Percentiles rank a stretch among this genome's conserved stretches.
These are phyloP conservation scores for Morbakka virulenta DNA, from an alignment of 30 jellyfish, hydroid and myxozoan genomes.

Conservation along the genomic window DNA sequence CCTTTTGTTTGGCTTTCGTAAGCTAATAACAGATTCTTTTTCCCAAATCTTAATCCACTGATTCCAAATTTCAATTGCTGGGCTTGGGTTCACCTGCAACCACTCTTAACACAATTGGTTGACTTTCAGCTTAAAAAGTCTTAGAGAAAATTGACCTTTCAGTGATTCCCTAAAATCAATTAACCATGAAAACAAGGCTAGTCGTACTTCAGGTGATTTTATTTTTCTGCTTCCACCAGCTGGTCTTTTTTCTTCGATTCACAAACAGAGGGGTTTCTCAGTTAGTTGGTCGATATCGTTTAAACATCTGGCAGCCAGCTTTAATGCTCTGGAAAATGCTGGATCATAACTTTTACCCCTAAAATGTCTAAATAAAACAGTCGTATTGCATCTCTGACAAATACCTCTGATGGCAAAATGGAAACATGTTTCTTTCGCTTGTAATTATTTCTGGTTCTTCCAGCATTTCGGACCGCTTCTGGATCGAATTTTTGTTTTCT, in stretches of 20 bases:
- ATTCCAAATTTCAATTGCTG: conserved; percentile 22
- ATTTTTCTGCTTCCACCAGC: conserved; percentile 23
- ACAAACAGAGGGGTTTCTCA: conserved; percentile 17
- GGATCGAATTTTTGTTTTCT: too few relatives aligned
- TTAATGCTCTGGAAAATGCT: conserved; percentile 46
- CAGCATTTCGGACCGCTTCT: not conserved
- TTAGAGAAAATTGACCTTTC: conserved; percentile 53
- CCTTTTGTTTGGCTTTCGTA: conserved; percentile 66
- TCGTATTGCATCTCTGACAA: conserved; percentile 65
- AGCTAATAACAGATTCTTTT: conserved; percentile 54
- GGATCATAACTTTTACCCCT: conserved; percentile 52
- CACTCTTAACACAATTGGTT: conserved; percentile 43
- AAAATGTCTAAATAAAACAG: conserved; percentile 52
- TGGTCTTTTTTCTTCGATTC: conserved; percentile 3
- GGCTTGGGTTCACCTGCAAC: conserved; percentile 46
- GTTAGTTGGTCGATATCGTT: not conserved
- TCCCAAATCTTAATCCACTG: conserved; percentile 53
- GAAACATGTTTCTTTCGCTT: too few relatives aligned
- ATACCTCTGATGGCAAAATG: conserved; percentile 51
- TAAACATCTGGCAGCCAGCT: conserved; percentile 58
- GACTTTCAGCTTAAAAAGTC: conserved; percentile 39
- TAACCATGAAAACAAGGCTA: conserved; percentile 37
- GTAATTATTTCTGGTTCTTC: too few relatives aligned
- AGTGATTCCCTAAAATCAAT: conserved; percentile 46
- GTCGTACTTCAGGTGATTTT: conserved; percentile 46